phyloP scores from a whole-genome alignment of 2,888 invertebrate genomes.

The Cheilosia vernalis region DNA sequence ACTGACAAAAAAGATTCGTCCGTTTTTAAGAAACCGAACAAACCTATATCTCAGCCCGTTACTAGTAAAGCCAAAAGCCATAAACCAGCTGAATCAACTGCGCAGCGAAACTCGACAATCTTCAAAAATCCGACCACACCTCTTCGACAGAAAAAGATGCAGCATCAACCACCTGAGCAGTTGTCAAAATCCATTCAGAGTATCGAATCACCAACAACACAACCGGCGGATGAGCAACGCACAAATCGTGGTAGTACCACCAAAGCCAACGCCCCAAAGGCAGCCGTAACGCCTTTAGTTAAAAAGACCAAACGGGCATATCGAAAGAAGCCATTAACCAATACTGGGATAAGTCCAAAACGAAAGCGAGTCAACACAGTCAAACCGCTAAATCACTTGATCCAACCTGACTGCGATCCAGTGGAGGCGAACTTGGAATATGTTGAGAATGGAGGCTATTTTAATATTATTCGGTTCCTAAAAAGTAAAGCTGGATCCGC shows the following conservation, averaged over 20 bases:
- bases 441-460: constrained; percentile 54
- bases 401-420: constrained; percentile 59
- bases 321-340: background rate
- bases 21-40: constrained; percentile 27
- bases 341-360: constrained; percentile 23
- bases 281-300: background rate
- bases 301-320: background rate
- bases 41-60: background rate
- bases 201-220: background rate
- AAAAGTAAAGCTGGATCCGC: constrained; percentile 38
- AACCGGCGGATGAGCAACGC: background rate
- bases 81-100: background rate
- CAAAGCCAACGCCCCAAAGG: background rate
- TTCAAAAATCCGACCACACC: constrained; percentile 39
- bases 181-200: background rate
- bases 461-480: constrained; percentile 52
- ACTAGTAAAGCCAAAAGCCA: background rate
- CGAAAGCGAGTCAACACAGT: constrained; percentile 74
- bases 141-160: background rate
- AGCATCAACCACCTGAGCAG: background rate
- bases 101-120: background rate
- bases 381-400: constrained; percentile 71
- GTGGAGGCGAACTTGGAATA: constrained; percentile 48
- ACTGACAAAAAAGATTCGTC: background rate
- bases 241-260: constrained; percentile 2